Evolutionary conservation across 2,888 invertebrate genomes (phyloP).

Genomic region (Acanthoscelides obtectus): DNA sequence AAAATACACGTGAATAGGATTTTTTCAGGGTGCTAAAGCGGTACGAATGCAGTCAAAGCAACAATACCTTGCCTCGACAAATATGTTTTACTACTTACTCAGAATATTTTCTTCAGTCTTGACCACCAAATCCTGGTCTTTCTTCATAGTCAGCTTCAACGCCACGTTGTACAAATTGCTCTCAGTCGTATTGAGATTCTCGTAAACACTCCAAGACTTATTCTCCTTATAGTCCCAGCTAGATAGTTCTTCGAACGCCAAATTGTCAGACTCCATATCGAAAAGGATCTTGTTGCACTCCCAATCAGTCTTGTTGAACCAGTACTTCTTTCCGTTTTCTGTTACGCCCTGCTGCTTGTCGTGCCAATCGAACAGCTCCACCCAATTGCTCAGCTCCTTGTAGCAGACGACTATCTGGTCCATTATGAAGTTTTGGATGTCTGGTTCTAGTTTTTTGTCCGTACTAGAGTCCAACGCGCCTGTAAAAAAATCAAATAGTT

Average conservation of each 20-base stretch:
- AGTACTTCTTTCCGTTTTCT: slow-evolving; percentile 34
- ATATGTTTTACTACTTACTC: not conserved
- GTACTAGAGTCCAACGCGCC: slow-evolving; percentile 35
- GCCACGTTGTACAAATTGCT: slow-evolving; percentile 60
- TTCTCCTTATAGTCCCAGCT: slow-evolving; percentile 45
- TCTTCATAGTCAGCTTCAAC: slow-evolving; percentile 48
- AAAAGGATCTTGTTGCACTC: slow-evolving; percentile 49
- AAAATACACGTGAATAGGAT: too few species aligned
- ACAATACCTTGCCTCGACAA: too few species aligned
- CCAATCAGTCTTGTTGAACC: slow-evolving; percentile 52
- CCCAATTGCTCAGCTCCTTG: slow-evolving; percentile 68
- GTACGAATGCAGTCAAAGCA: too few species aligned
- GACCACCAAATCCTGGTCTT: slow-evolving; percentile 31
- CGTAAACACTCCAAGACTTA: slow-evolving; percentile 58
- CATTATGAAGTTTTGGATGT: slow-evolving; percentile 48
- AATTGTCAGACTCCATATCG: slow-evolving; percentile 53
- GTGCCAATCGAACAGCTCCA: slow-evolving; percentile 60
- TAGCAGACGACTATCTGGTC: slow-evolving; percentile 67
- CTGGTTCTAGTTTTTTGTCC: slow-evolving; percentile 31
- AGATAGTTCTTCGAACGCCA: slow-evolving; percentile 47
- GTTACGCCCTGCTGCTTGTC: slow-evolving; percentile 37
- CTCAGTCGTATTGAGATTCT: slow-evolving; percentile 57
- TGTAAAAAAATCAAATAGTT: not conserved
- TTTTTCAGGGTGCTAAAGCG: too few species aligned
- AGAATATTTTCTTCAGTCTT: slow-evolving; percentile 35